phyloP scores from a whole-genome alignment of 2,113 vertebrate genomes.

The Bos taurus region ARS-UCD2.0 NC_082638.1:5149001-5149500 shows the following conservation, averaged over 20 bases:
- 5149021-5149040: not conserved
- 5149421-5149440: not conserved
- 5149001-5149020: not conserved
- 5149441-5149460: not conserved
- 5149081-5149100: not conserved
- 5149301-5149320: not conserved
- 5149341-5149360: not conserved
- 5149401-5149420: not conserved
- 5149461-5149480: not conserved
- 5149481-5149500: rapidly evolving
- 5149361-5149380: not conserved
- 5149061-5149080: not conserved
- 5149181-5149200: not conserved
- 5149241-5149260: not conserved
- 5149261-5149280: not conserved
- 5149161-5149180: rapidly evolving
- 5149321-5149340: not conserved
- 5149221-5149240: not conserved
- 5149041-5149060: not conserved
- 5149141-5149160: not conserved
- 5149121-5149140: not conserved
- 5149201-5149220: not conserved
- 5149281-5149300: not conserved
- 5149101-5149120: not conserved
- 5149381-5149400: not conserved